phyloP scores from a whole-genome alignment of 1,140 invertebrate genomes.

The Diachasmimorpha longicaudata region DNA sequence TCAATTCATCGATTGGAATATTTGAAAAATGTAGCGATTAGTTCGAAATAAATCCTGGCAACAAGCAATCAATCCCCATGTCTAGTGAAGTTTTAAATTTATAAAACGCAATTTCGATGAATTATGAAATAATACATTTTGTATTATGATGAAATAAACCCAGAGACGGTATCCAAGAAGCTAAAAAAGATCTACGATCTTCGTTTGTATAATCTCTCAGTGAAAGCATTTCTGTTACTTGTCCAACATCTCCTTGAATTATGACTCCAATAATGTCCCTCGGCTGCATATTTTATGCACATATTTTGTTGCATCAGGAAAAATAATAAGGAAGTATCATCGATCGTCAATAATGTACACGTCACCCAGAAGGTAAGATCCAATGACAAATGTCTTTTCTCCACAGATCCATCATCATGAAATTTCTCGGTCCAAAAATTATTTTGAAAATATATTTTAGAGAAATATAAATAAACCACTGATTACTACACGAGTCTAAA shows the following conservation, averaged over 20 bases:
- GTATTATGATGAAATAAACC: neutral
- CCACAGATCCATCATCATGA: no score
- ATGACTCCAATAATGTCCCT: neutral
- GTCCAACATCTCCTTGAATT: neutral
- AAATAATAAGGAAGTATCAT: neutral
- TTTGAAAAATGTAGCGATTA: no score
- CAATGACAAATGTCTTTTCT: no score
- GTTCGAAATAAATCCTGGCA: no score
- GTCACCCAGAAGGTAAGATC: no score
- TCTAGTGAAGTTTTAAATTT: neutral
- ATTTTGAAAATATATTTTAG: no score
- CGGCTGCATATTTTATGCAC: neutral
- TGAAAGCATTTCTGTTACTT: neutral
- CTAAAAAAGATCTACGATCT: conserved; percentile 2
- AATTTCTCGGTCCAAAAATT: no score
- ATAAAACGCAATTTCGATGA: neutral
- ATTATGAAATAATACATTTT: neutral
- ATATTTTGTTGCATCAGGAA: neutral
- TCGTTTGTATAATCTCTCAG: neutral
- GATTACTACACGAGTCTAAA: no score
- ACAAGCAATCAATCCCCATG: no score
- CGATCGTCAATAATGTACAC: neutral
- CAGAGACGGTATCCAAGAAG: neutral
- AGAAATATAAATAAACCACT: no score
- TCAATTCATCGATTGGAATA: no score